Evolutionary conservation across 2,797 vertebrate genomes (phyloP), one percentile per base, ranked within the genome.

Genomic region (Chaunax sp.): DNA sequence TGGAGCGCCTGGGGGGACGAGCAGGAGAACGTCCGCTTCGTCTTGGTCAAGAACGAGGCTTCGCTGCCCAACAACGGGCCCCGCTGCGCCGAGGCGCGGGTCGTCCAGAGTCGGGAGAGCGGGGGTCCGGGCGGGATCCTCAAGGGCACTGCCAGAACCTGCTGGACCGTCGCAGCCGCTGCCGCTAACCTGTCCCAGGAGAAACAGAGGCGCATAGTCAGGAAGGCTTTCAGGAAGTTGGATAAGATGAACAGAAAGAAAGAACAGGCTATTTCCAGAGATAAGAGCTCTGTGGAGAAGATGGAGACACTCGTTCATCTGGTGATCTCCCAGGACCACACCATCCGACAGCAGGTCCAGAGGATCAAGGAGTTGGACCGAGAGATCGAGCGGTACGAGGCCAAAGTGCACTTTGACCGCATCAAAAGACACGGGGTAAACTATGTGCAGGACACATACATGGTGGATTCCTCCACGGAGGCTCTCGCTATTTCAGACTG

Each of bases 301-400:
- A 97, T 98, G 97, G 97, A 99, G 92, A 98, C 96, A 3, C 80
- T 99, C 89, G 97, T 98, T 37, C 97, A 99, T 73, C 81, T 99
- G 80, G 97, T 99, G 55, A 95, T 99, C 20, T 98, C 98, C 1
- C 98, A 99, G 92, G 97, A 99, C 65, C 98, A 99, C 93, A 99
- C 97, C 45, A 95, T 99, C 87, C 95, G 98, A 7, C 97, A 99
- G 92, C 98, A 99, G 95, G 67, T 97, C 58, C 95, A 98, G 83
- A 92, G 97, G 79, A 90, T 99, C 53, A 91, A 92, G 50, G 97
- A 98, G 75, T 87, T 99, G 89, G 97, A 99, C 90, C 78, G 93
- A 0, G 96, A 99, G 76, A 99, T 99, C 78, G 97, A 99, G 75
- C 92, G 90, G 72, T 97, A 94, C 77, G 97, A 99, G 85, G 95